Evolutionary conservation across 92 coral and sea anemone genomes (phyloP), one percentile per base, ranked within the genome.

Genomic region (Actinostola sp.): DNA sequence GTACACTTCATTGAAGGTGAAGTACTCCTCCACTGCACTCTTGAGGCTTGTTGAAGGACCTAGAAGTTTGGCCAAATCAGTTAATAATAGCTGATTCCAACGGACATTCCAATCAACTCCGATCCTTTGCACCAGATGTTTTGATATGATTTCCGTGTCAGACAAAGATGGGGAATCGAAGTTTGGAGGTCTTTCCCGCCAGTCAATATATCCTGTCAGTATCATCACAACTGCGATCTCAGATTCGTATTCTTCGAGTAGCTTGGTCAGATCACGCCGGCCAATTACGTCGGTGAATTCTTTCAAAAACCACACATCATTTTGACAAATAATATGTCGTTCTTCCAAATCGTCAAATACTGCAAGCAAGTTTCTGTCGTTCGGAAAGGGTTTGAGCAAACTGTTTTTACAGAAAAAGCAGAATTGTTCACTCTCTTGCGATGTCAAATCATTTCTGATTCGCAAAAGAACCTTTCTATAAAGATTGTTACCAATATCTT

Each of bases 341-440:
- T 67, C 44, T 67, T 67, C 44, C 5, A 67, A 28, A 8, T 15
- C 59, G 27, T 8, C n/a, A 17, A 67, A 67, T 23, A 67, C n/a
- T 30, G 46, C 73, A 11, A 67, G 61, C 43, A 67, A 49, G 6
- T 56, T 13, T 7, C 7, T 5, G 23, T 28, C 51, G 2, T 46
- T 51, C 24, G 24, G 2, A 16, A 17, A 34, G 16, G 45, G 28
- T 46, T 50, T 21, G 30, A 42, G 60, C 8, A 67, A 28, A 11
- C 36, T 19, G 17, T 42, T 19, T 24, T 34, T 50, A 31, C 60
- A 67, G 0, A 0, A 67, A 51, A 67, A 67, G 48, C 59, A 52
- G 49, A 67, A 67, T 30, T 29, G 21, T 29, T 48, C 60, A 43
- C 49, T 67, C 17, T 67, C 59, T 33, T 48, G 73, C 73, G 46